Evolutionary conservation across 2,888 invertebrate species (phyloP), one percentile per base, ranked within the genome.

Genomic region (Drosophila paramelanica): DNA sequence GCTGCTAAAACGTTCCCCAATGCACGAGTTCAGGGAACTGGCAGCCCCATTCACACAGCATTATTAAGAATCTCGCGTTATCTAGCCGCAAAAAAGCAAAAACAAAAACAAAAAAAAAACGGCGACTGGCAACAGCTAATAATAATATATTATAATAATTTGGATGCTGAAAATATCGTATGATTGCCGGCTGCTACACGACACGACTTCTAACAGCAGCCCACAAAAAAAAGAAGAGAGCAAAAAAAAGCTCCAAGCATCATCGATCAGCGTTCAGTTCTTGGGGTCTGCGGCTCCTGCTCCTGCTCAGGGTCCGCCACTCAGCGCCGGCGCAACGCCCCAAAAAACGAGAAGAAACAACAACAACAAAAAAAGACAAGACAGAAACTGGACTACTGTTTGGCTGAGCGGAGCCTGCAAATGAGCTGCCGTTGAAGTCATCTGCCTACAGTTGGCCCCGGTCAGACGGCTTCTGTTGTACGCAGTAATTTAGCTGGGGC

Each of bases 391-490:
- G 80, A 81, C 85, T 88, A 89, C 88, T 86, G 89, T 86, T 88
- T 83, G 17, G 23, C 23, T 75, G 79, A 68, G 57, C 76, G 81
- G 50, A 70, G 79, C 73, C 81, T 83, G 81, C 77, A 84, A 81
- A 81, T 84, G 81, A 81, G 82, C 69, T 65, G 69, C 60, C 58
- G 76, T 57, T 69, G 39, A 62, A 67, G 71, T 36, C 55, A 55
- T 52, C 47, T 62, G 60, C 36, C 36, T 45, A 25, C 51, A 53
- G 69, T 56, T 61, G 56, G 77, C 60, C 61, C 73, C 73, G 80
- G 89, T 87, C 89, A 79, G 86, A 87, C 89, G 86, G 92, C 92
- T 92, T 91, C 92, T 92, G 92, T 91, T 91, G 87, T 92, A 92
- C 92, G 92, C 92, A 92, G 92, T 92, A 92, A 92, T 92, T 92